phyloP scores from a whole-genome alignment of 2,888 invertebrate genomes.

The Tetragnatha montana region DNA sequence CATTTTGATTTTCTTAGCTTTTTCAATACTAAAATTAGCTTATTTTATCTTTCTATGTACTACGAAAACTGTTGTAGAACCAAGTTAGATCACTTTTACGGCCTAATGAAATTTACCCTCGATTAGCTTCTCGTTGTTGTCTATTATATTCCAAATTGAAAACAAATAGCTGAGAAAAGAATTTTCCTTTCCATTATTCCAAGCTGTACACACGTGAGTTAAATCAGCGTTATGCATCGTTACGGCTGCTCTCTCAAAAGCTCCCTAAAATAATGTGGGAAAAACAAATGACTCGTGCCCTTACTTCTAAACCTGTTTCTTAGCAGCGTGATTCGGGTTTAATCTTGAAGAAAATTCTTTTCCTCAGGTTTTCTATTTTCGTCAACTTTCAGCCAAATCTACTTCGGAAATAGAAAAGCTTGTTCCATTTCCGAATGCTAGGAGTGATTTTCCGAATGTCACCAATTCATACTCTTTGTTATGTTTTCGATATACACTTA shows the following conservation, averaged over 20 bases:
- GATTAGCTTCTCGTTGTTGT: too few species aligned
- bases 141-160: too few species aligned
- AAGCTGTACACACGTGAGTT: background rate
- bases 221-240: background rate
- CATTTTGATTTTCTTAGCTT: background rate
- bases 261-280: background rate
- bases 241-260: background rate
- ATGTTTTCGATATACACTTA: background rate
- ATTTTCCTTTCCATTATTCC: too few species aligned
- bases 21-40: background rate
- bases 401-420: slow-evolving; percentile 25
- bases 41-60: background rate
- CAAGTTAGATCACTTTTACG: too few species aligned
- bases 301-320: background rate
- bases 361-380: background rate
- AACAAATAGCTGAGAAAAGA: too few species aligned
- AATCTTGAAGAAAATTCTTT: background rate
- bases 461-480: slow-evolving; percentile 1
- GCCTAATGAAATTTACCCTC: too few species aligned
- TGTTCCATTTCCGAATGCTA: background rate
- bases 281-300: background rate
- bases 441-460: background rate
- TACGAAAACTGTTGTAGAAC: too few species aligned
- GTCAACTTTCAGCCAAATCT: background rate
- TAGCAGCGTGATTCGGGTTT: background rate